phyloP scores from a whole-genome alignment of 2,797 vertebrate genomes.

The Discoglossus pictus region DNA sequence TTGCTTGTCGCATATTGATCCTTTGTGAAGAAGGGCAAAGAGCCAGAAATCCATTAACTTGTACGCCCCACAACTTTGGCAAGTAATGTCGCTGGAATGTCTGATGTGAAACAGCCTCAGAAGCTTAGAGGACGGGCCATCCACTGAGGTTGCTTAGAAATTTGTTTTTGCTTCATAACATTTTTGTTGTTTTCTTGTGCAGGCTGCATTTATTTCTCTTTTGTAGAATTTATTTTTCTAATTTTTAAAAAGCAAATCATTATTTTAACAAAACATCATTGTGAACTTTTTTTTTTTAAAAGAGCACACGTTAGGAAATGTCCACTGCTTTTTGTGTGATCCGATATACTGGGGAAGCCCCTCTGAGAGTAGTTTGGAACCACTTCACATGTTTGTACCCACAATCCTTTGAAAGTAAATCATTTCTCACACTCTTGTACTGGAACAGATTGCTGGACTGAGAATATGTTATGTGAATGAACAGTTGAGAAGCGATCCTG shows the following conservation, averaged over 20 bases:
- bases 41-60: slow-evolving; percentile 50
- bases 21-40: slow-evolving; percentile 52
- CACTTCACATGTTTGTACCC: background rate
- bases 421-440: background rate
- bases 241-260: too few species aligned
- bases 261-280: too few species aligned
- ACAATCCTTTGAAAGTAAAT: background rate
- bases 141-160: slow-evolving; percentile 4
- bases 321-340: slow-evolving; percentile 27
- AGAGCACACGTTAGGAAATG: too few species aligned
- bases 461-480: slow-evolving; percentile 12
- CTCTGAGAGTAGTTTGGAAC: background rate
- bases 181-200: slow-evolving; percentile 19
- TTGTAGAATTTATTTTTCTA: too few species aligned
- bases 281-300: too few species aligned
- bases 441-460: too few species aligned
- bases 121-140: slow-evolving; percentile 6
- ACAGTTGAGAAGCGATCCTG: slow-evolving; percentile 19
- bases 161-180: too few species aligned
- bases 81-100: slow-evolving; percentile 50
- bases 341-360: background rate
- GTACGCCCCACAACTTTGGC: slow-evolving; percentile 32
- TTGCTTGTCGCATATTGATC: slow-evolving; percentile 52
- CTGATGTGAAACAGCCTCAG: slow-evolving; percentile 36
- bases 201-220: background rate